phyloP scores from a whole-genome alignment of 2,113 vertebrate species.

The Odontesthes bonariensis region DNA sequence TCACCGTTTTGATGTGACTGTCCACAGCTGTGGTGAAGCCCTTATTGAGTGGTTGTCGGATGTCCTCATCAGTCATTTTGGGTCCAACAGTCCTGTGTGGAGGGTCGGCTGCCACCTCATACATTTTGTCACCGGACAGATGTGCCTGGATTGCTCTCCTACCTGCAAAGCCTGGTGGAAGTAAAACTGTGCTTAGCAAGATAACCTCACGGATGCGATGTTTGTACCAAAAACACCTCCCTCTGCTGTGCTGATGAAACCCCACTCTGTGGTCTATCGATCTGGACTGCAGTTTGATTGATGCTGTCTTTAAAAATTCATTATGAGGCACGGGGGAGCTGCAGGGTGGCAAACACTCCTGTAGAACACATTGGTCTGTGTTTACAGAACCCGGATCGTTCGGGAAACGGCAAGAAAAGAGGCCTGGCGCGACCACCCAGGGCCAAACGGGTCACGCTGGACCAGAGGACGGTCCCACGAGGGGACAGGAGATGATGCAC shows the following conservation, averaged over 20 bases:
- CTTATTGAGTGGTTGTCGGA: slow-evolving; percentile 23
- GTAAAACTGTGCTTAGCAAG: slow-evolving; percentile 31
- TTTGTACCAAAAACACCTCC: slow-evolving; percentile 37
- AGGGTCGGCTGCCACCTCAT: neutral
- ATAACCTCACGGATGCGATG: slow-evolving; percentile 21
- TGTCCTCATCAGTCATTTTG: slow-evolving; percentile 14
- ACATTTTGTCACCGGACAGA: slow-evolving; percentile 6
- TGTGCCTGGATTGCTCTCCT: neutral
- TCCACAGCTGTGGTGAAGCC: neutral
- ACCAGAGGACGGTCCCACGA: slow-evolving; percentile 4
- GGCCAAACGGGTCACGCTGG: slow-evolving; percentile 39
- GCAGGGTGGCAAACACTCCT: slow-evolving; percentile 56
- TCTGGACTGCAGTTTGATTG: slow-evolving; percentile 76
- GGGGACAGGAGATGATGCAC: neutral
- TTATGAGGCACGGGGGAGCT: slow-evolving; percentile 71
- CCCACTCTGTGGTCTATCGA: slow-evolving; percentile 75
- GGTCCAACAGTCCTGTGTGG: neutral
- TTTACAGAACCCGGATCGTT: slow-evolving; percentile 70
- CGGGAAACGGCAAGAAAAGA: slow-evolving; percentile 46
- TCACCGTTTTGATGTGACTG: too few species aligned
- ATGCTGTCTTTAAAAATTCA: slow-evolving; percentile 82
- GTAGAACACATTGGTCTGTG: slow-evolving; percentile 72
- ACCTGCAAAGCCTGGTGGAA: neutral
- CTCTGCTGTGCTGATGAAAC: slow-evolving; percentile 56
- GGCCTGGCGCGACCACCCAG: slow-evolving; percentile 38